These are phyloP conservation scores for Poecilia latipinna DNA, from an alignment of 2,113 vertebrate genomes.

Conservation along the genomic window DNA sequence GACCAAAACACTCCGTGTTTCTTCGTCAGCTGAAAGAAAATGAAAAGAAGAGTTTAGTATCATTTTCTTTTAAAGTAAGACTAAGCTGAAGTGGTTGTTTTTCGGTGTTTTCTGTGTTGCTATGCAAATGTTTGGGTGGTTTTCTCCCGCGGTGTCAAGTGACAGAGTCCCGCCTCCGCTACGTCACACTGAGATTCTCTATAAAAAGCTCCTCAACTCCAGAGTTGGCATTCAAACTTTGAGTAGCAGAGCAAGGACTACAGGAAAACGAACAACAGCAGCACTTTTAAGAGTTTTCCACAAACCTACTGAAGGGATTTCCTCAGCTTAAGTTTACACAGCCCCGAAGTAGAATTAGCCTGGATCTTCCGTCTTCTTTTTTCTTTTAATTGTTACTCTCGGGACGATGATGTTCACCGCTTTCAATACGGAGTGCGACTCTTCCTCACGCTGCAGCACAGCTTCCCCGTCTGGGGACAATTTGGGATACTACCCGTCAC, in stretches of 20 bases:
- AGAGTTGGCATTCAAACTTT: slow-evolving; percentile 66
- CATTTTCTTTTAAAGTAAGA: not conserved
- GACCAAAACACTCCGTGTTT: not conserved
- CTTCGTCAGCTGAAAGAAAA: not conserved
- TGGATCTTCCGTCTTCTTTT: slow-evolving; percentile 22
- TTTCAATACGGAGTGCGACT: slow-evolving; percentile 89
- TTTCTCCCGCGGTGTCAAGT: not conserved
- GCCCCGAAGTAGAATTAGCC: slow-evolving; percentile 13
- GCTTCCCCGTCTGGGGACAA: slow-evolving; percentile 90
- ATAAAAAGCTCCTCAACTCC: slow-evolving; percentile 50
- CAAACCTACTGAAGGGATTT: slow-evolving; percentile 43
- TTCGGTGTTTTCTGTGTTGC: slow-evolving; percentile 6
- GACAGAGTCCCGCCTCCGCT: not conserved
- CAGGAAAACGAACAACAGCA: not conserved
- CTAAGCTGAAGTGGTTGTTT: fast-evolving
- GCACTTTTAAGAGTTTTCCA: slow-evolving; percentile 6
- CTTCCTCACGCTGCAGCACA: slow-evolving; percentile 95
- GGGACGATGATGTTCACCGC: slow-evolving; percentile 87
- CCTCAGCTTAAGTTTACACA: slow-evolving; percentile 21
- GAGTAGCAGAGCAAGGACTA: not conserved
- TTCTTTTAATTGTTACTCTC: not conserved
- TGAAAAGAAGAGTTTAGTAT: fast-evolving
- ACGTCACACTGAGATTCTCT: slow-evolving; percentile 62
- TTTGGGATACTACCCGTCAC: slow-evolving; percentile 86
- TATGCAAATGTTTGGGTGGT: slow-evolving; percentile 33